A percentile compares a stretch with the other conserved stretches of the same genome.
Conservation (phyloP, 1,140 invertebrate genomes). For the Meloidogyne exigua region DNA sequence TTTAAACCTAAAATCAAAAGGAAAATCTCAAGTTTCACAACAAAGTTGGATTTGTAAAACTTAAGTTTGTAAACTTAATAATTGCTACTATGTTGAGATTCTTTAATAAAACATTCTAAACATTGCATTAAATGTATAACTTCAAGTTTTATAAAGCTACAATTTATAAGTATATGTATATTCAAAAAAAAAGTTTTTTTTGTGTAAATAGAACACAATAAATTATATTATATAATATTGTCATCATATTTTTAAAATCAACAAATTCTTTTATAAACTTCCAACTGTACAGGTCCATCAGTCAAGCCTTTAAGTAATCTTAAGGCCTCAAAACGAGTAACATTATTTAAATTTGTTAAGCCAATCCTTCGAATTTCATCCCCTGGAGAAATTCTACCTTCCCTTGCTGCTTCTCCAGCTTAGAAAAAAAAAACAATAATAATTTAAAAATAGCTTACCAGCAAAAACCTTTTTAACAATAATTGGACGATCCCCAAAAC, state of each 20-base stretch:
- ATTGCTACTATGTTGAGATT: no score
- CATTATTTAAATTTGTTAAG: slow-evolving; percentile 17
- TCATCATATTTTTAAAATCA: background rate
- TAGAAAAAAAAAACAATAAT: slow-evolving; percentile 6
- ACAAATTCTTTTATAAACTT: slow-evolving; percentile 17
- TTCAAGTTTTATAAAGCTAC: background rate
- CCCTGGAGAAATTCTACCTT: slow-evolving; percentile 26
- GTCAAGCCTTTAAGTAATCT: background rate
- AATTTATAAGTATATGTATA: background rate
- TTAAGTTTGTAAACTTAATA: no score
- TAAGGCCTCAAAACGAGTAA: slow-evolving; percentile 32
- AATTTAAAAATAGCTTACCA: slow-evolving; percentile 6
- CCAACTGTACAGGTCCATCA: slow-evolving; percentile 8
- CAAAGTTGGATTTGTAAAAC: no score
- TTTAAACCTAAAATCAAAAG: no score
- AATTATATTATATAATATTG: background rate
- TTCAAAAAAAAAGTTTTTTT: background rate
- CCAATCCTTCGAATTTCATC: slow-evolving; percentile 36
- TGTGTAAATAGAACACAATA: background rate
- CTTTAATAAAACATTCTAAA: no score
- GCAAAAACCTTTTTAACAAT: slow-evolving; percentile 40
- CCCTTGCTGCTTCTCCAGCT: slow-evolving; percentile 37
- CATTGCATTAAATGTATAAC: no score
- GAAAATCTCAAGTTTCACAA: no score
- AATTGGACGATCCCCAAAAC: slow-evolving; percentile 37